These are phyloP conservation scores for Catonia carolina DNA, from an alignment of 2,888 invertebrate genomes.

Conservation along the genomic window DNA sequence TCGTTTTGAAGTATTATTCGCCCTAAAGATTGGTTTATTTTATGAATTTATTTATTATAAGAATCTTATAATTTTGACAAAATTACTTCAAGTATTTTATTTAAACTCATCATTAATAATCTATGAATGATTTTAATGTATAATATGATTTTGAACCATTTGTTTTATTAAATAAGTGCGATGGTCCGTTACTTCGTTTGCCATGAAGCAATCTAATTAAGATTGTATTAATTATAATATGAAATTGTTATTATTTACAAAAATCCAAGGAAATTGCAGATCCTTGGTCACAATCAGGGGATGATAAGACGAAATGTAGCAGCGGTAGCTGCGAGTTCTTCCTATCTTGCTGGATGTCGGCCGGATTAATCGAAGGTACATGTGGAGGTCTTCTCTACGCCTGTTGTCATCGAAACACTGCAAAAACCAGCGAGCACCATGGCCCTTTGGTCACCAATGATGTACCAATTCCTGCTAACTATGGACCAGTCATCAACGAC, in stretches of 20 bases:
- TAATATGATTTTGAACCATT: too few relatives aligned
- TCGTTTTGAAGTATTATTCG: too few relatives aligned
- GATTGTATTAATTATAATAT: conserved; percentile 1
- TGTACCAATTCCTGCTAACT: conserved; percentile 49
- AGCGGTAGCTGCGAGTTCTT: conserved; percentile 73
- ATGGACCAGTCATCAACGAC: conserved; percentile 69
- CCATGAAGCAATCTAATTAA: not conserved
- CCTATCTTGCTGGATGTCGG: conserved; percentile 85
- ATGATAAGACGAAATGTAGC: conserved; percentile 22
- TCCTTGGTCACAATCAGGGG: conserved; percentile 17
- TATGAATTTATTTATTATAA: too few relatives aligned
- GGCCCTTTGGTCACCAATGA: conserved; percentile 32
- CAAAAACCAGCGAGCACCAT: conserved; percentile 36
- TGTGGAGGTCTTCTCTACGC: conserved; percentile 77
- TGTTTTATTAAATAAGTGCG: too few relatives aligned
- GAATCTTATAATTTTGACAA: too few relatives aligned
- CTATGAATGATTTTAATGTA: too few relatives aligned
- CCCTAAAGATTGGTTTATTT: too few relatives aligned
- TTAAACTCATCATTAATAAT: too few relatives aligned
- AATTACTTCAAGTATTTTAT: too few relatives aligned
- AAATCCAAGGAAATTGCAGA: conserved; percentile 16
- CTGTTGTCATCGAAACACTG: conserved; percentile 67
- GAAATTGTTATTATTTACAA: not conserved
- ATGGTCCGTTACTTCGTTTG: too few relatives aligned
- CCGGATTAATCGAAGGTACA: conserved; percentile 76